Conservation (phyloP, 2,113 vertebrate genomes). For the Seriola aureovittata region DNA sequence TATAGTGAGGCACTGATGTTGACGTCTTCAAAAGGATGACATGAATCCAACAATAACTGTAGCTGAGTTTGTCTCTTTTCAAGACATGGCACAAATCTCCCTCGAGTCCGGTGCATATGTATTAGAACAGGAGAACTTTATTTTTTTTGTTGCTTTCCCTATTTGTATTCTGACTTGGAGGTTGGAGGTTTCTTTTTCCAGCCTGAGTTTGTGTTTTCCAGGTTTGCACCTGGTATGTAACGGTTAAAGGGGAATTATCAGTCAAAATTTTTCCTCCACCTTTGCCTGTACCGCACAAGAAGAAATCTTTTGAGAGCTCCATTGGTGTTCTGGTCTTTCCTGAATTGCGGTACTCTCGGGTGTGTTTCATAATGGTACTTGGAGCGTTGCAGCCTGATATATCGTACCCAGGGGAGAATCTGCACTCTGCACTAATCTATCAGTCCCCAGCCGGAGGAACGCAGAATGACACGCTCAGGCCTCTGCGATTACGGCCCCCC, state of each 20-base stretch:
- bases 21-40: conserved; percentile 60
- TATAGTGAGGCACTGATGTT: conserved; percentile 40
- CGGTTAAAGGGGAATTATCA: conserved; percentile 42
- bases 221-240: conserved; percentile 41
- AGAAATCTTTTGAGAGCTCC: conserved; percentile 68
- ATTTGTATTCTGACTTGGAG: conserved; percentile 9
- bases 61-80: conserved; percentile 27
- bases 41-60: conserved; percentile 57
- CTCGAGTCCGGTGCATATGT: conserved; percentile 11
- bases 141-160: background rate
- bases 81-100: conserved; percentile 11
- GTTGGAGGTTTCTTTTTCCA: background rate
- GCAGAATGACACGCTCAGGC: conserved; percentile 70
- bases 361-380: conserved; percentile 79
- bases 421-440: conserved; percentile 79
- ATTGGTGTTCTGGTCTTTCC: conserved; percentile 77
- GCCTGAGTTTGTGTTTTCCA: conserved; percentile 22
- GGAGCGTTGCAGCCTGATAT: conserved; percentile 75
- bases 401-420: conserved; percentile 81
- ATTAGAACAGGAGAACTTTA: conserved; percentile 23
- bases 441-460: conserved; percentile 75
- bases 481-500: conserved; percentile 61
- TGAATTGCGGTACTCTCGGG: conserved; percentile 78
- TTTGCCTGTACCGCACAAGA: conserved; percentile 76
- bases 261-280: conserved; percentile 45